These are phyloP conservation scores for Arge pagana DNA, from an alignment of 2,888 invertebrate genomes.

Conservation along the genomic window DNA sequence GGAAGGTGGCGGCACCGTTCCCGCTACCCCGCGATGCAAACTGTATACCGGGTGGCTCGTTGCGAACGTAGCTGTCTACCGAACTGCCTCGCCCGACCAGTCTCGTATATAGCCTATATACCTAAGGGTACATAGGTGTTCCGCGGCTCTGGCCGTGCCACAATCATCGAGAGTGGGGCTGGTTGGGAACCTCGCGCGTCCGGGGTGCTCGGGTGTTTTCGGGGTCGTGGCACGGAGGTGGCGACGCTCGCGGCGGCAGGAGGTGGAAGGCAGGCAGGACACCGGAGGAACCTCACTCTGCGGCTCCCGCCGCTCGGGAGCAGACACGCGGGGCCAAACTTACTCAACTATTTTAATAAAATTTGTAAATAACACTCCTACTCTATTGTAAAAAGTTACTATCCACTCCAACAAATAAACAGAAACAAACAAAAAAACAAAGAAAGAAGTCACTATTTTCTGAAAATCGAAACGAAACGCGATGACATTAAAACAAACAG, in stretches of 20 bases:
- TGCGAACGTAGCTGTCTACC: too few species aligned
- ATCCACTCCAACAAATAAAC: constrained; percentile 12
- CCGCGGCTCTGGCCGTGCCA: too few species aligned
- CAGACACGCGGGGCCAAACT: constrained; percentile 58
- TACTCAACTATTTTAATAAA: constrained; percentile 54
- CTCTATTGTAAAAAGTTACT: constrained; percentile 23
- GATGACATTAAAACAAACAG: constrained; percentile 18
- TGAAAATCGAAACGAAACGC: not conserved
- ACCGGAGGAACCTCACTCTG: constrained; percentile 55
- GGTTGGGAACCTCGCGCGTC: constrained; percentile 4
- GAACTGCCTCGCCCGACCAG: too few species aligned
- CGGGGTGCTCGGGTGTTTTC: constrained; percentile 5
- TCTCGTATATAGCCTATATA: too few species aligned
- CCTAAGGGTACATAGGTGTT: too few species aligned
- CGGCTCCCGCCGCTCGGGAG: constrained; percentile 60
- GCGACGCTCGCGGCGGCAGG: too few species aligned
- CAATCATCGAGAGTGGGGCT: not conserved
- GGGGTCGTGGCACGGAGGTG: constrained; percentile 29
- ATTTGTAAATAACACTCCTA: constrained; percentile 49
- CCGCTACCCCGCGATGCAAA: constrained; percentile 46
- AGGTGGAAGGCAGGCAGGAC: constrained; percentile 30
- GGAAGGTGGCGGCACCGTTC: constrained; percentile 48
- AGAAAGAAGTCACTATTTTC: constrained; percentile 9
- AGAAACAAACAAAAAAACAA: constrained; percentile 14
- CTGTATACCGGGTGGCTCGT: constrained; percentile 36